Evolutionary conservation across 2,888 invertebrate genomes (phyloP).

Genomic region (Ischnura elegans): DNA sequence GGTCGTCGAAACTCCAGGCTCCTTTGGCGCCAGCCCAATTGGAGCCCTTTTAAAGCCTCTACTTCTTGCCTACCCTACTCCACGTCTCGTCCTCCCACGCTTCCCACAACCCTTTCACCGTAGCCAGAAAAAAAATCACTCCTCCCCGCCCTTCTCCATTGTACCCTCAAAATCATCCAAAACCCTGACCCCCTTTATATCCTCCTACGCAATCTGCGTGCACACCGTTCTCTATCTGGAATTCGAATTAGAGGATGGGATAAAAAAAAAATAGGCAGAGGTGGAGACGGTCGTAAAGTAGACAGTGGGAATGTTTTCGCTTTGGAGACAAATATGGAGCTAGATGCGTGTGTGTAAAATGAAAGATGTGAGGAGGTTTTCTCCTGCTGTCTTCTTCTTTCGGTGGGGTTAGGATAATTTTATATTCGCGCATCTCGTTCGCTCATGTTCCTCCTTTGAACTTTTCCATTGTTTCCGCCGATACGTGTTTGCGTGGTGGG

Average conservation of each 20-base stretch:
- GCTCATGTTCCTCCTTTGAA: not conserved
- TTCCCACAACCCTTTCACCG: not conserved
- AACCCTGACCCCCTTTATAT: no score
- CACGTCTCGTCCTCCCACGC: not conserved
- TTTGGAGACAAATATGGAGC: conserved; percentile 7
- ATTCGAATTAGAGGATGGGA: not conserved
- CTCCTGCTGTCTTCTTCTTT: not conserved
- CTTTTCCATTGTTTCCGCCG: not conserved
- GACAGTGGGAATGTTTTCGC: not conserved
- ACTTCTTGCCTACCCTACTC: not conserved
- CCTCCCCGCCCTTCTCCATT: not conserved
- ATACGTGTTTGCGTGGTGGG: not conserved
- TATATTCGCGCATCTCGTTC: not conserved
- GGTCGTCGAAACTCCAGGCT: conserved; percentile 1
- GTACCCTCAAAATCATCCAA: no score
- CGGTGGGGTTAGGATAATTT: not conserved
- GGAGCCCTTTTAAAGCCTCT: conserved; percentile 44
- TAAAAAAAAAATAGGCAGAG: not conserved
- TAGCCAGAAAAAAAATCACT: not conserved
- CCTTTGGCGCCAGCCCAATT: conserved; percentile 57
- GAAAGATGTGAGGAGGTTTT: not conserved
- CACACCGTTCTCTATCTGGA: not conserved
- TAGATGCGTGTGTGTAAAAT: not conserved
- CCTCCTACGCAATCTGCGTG: not conserved
- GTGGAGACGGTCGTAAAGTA: not conserved